phyloP scores from a whole-genome alignment of 2,888 invertebrate genomes.

The Pristionchus fissidentatus region DNA sequence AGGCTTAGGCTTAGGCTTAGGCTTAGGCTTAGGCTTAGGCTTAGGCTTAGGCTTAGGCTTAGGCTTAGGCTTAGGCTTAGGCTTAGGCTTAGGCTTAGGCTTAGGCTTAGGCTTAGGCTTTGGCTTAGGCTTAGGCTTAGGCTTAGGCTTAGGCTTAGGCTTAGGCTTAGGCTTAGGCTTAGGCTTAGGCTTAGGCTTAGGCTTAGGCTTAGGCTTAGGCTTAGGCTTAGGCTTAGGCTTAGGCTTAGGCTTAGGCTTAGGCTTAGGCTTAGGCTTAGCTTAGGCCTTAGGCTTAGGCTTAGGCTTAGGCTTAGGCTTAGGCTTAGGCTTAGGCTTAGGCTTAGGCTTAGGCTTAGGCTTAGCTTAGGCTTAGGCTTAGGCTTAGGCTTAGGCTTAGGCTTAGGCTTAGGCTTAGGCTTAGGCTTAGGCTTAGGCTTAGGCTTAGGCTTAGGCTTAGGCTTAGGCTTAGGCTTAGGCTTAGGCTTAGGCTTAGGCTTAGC shows the following conservation, averaged over 20 bases:
- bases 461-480: conserved; percentile 30
- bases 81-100: conserved; percentile 31
- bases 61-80: conserved; percentile 31
- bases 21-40: conserved; percentile 31
- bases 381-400: conserved; percentile 27
- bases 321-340: conserved; percentile 26
- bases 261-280: conserved; percentile 24
- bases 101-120: conserved; percentile 30
- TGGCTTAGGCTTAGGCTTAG: conserved; percentile 28
- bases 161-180: conserved; percentile 31
- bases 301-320: conserved; percentile 27
- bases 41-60: conserved; percentile 31
- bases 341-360: conserved; percentile 30
- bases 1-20: conserved; percentile 31
- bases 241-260: conserved; percentile 31
- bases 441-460: conserved; percentile 31
- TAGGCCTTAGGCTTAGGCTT: conserved; percentile 21
- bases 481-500: conserved; percentile 31
- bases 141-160: conserved; percentile 31
- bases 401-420: conserved; percentile 29
- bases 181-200: conserved; percentile 31
- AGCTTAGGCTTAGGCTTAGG: conserved; percentile 31
- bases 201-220: conserved; percentile 31
- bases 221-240: conserved; percentile 31
- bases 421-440: conserved; percentile 25